Conservation (phyloP, 2,888 invertebrate genomes). For the Rhabditoides inermis region DNA sequence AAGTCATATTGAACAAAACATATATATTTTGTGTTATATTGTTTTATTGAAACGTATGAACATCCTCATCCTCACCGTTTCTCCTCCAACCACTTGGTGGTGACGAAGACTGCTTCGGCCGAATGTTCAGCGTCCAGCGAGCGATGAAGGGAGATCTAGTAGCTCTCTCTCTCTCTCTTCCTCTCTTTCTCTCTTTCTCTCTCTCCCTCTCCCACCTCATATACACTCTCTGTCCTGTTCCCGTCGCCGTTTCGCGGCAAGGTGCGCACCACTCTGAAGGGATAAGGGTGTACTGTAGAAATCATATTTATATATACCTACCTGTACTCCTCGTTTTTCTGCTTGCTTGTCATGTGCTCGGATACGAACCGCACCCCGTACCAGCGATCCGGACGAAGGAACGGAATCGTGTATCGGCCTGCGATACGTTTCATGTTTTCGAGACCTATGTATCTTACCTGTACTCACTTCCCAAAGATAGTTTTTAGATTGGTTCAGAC, state of each 20-base stretch:
- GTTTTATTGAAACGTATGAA: not conserved
- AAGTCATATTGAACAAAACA: too few relatives aligned
- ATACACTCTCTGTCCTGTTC: slow-evolving; percentile 17
- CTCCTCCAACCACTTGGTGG: slow-evolving; percentile 2
- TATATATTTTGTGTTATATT: too few relatives aligned
- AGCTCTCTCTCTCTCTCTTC: not conserved
- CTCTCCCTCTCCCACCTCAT: slow-evolving; percentile 23
- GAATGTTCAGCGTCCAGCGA: not conserved
- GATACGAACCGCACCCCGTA: slow-evolving; percentile 38
- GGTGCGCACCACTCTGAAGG: slow-evolving; percentile 18
- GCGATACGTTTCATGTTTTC: too few relatives aligned
- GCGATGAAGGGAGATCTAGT: not conserved
- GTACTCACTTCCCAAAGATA: too few relatives aligned
- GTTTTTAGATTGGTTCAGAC: too few relatives aligned
- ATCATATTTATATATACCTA: too few relatives aligned
- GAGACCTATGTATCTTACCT: too few relatives aligned
- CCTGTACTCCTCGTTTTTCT: too few relatives aligned
- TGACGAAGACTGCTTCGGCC: not conserved
- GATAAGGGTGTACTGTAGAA: too few relatives aligned
- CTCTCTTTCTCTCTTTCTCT: slow-evolving; percentile 8
- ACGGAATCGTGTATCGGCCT: slow-evolving; percentile 49
- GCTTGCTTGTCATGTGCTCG: slow-evolving; percentile 19
- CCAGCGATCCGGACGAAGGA: slow-evolving; percentile 43
- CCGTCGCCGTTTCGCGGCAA: slow-evolving; percentile 5
- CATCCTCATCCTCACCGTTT: slow-evolving; percentile 1